A percentile compares a stretch with the other conserved stretches of the same genome.
Evolutionary conservation across 2,888 invertebrate species (phyloP).

Genomic region (Meiosimyza decipiens): DNA sequence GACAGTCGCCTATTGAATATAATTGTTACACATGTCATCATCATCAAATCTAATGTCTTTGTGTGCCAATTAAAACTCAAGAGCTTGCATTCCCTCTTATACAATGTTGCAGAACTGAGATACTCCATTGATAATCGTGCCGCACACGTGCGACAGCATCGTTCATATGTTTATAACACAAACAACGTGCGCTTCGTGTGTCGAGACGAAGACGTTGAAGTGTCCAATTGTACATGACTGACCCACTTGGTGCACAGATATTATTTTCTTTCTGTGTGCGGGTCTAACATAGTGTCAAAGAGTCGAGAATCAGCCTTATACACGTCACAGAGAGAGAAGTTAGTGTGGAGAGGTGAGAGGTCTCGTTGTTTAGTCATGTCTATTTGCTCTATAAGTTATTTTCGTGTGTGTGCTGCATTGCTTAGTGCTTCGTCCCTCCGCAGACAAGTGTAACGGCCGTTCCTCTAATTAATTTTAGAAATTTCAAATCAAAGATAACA

Average conservation of each 20-base stretch:
- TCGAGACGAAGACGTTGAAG: constrained; percentile 4
- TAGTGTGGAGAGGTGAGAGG: no score
- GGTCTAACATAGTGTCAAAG: constrained; percentile 23
- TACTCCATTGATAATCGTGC: neutral
- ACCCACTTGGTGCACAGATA: constrained; percentile 1
- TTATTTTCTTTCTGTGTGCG: neutral
- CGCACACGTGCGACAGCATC: neutral
- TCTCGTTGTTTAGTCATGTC: neutral
- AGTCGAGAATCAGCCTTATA: neutral
- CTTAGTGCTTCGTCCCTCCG: constrained; percentile 6
- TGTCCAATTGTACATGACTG: constrained; percentile 27
- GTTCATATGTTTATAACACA: neutral
- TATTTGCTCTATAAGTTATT: neutral
- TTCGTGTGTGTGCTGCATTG: neutral
- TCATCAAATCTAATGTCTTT: neutral
- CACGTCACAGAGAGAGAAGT: neutral
- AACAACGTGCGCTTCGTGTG: neutral
- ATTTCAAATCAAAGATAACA: constrained; percentile 17
- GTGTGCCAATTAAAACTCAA: constrained; percentile 23
- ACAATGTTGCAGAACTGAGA: constrained; percentile 19
- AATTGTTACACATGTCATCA: constrained; percentile 15
- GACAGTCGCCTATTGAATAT: constrained; percentile 23
- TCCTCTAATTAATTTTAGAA: constrained; percentile 2
- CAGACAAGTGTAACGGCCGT: neutral
- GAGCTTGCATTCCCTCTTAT: constrained; percentile 16